These are phyloP conservation scores for Pemphredon lugubris DNA, from an alignment of 2,888 invertebrate species.

Conservation along the genomic window DNA sequence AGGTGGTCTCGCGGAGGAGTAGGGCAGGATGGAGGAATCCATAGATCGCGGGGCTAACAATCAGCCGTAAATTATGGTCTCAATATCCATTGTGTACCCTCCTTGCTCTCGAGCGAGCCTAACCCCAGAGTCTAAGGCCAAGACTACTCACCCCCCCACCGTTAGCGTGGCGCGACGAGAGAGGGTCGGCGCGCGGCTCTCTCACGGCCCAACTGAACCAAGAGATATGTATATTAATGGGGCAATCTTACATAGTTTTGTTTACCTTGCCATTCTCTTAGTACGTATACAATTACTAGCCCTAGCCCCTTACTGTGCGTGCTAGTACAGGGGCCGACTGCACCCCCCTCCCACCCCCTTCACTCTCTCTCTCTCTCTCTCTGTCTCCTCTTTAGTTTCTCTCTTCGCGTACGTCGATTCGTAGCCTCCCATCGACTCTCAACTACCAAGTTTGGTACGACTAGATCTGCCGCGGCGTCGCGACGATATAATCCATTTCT, in stretches of 20 bases:
- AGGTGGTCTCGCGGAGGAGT: conserved; percentile 58
- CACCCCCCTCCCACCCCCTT: conserved; percentile 31
- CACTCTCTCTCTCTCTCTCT: conserved; percentile 7
- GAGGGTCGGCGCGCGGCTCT: conserved; percentile 62
- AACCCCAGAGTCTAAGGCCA: conserved; percentile 79
- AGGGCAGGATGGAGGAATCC: conserved; percentile 73
- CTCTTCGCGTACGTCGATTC: neutral
- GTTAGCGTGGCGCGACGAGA: conserved; percentile 49
- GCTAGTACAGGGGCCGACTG: conserved; percentile 60
- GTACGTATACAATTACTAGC: conserved; percentile 80
- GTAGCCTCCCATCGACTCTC: too few species aligned
- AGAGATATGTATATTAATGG: conserved; percentile 82
- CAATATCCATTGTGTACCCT: conserved; percentile 81
- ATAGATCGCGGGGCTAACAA: conserved; percentile 81
- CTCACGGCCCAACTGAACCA: conserved; percentile 76
- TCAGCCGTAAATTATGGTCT: conserved; percentile 82
- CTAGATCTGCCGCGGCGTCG: too few species aligned
- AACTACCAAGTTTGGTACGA: too few species aligned
- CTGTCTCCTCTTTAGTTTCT: conserved; percentile 6
- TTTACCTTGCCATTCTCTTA: conserved; percentile 81
- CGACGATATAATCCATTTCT: too few species aligned
- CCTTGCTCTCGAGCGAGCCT: conserved; percentile 75
- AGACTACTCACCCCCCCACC: conserved; percentile 77
- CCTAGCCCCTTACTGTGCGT: conserved; percentile 64
- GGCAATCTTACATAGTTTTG: conserved; percentile 82